A percentile compares a stretch with the other conserved stretches of the same genome.
These are phyloP conservation scores for Myiozetetes cayanensis DNA, from an alignment of 2,113 vertebrate genomes.

Conservation along the genomic window DNA sequence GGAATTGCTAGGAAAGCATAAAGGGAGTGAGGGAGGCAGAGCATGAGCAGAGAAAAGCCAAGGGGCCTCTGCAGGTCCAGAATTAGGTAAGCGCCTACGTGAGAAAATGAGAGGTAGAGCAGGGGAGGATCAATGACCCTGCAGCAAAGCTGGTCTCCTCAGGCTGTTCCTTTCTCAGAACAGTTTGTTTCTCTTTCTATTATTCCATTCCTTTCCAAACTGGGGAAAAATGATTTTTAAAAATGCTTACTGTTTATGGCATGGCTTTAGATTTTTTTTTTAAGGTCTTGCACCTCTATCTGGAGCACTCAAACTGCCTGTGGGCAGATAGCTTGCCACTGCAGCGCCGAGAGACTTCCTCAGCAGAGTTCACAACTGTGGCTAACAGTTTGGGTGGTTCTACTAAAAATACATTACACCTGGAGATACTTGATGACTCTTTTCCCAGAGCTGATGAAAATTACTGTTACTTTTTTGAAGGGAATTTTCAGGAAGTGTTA, in stretches of 20 bases:
- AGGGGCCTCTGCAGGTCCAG: neutral
- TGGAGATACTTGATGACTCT: constrained; percentile 61
- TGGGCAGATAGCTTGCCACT: constrained; percentile 37
- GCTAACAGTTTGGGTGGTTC: constrained; percentile 48
- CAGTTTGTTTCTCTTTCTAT: neutral
- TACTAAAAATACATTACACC: constrained; percentile 65
- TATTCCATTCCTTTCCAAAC: neutral
- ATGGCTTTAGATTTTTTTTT: constrained; percentile 36
- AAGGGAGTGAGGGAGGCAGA: neutral
- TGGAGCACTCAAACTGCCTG: constrained; percentile 30
- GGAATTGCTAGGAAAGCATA: constrained; percentile 14
- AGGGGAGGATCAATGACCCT: neutral
- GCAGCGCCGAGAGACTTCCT: constrained; percentile 17
- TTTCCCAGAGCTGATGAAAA: constrained; percentile 56
- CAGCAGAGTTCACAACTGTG: constrained; percentile 43
- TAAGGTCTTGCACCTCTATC: constrained; percentile 58
- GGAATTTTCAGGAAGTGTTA: constrained; percentile 61
- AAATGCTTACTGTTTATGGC: neutral
- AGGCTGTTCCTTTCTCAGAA: neutral
- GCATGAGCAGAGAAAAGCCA: neutral
- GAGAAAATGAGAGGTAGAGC: neutral
- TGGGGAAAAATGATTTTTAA: neutral
- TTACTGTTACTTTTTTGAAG: constrained; percentile 59
- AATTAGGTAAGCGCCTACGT: neutral
- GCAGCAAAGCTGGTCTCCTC: neutral